Percentiles rank a stretch among this genome's conserved stretches.
These are phyloP conservation scores for Sinosuthora webbiana DNA, from an alignment of 2,113 vertebrate genomes.

Conservation along the genomic window DNA sequence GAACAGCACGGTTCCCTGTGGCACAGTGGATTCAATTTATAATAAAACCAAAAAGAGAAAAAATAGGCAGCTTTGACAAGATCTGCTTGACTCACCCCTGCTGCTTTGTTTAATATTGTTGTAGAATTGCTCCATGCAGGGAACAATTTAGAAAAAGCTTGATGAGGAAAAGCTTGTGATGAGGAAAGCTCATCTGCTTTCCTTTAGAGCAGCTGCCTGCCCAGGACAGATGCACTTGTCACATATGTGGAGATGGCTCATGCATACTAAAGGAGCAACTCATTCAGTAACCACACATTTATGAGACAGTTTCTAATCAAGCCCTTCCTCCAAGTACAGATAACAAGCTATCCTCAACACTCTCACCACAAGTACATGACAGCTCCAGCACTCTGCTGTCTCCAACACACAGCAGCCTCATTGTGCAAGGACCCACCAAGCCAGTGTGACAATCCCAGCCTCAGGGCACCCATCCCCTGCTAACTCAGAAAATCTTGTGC, in stretches of 20 bases:
- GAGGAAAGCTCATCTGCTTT: constrained; percentile 19
- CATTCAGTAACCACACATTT: constrained; percentile 17
- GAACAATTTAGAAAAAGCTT: constrained; percentile 4
- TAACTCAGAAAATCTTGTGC: neutral
- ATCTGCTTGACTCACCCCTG: constrained; percentile 12
- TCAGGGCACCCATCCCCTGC: neutral
- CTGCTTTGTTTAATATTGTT: neutral
- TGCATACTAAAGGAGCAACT: neutral
- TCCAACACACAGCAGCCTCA: neutral
- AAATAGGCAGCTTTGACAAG: constrained; percentile 8
- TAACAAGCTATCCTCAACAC: neutral
- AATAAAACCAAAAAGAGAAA: neutral
- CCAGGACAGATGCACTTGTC: constrained; percentile 4
- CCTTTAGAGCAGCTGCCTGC: neutral
- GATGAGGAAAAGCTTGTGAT: neutral
- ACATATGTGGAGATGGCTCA: neutral
- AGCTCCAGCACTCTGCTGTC: neutral
- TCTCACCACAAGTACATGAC: neutral
- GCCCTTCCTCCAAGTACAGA: neutral
- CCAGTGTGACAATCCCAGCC: neutral
- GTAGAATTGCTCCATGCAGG: neutral
- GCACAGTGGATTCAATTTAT: neutral
- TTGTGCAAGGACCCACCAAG: neutral
- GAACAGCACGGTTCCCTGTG: neutral
- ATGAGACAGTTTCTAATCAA: constrained; percentile 22